A percentile compares a stretch with the other conserved stretches of the same genome.
Evolutionary conservation across 2,113 vertebrate genomes (phyloP).

Genomic region (Mellivora capensis): DNA sequence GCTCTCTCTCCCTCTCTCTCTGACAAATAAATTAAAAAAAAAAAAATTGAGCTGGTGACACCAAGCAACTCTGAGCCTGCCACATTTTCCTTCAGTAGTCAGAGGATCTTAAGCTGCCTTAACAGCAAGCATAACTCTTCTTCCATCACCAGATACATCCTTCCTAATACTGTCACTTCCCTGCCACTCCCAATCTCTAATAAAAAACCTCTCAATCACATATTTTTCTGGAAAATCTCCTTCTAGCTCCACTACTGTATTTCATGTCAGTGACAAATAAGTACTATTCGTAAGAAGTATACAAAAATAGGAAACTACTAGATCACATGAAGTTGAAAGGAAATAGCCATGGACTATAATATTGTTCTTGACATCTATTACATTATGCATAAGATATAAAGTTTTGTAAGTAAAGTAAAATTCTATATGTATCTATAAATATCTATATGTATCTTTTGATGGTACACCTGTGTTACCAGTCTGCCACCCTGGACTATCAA

Average conservation of each 20-base stretch:
- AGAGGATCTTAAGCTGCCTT: background rate
- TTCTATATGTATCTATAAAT: background rate
- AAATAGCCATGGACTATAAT: background rate
- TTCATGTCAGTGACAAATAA: background rate
- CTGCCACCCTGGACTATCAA: background rate
- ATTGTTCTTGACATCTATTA: background rate
- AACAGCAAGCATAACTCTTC: background rate
- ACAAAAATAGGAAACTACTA: constrained; percentile 24
- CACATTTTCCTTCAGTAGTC: background rate
- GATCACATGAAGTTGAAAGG: background rate
- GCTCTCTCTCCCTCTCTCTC: no score
- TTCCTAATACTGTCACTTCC: background rate
- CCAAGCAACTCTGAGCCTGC: background rate
- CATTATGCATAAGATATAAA: background rate
- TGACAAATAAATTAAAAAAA: no score
- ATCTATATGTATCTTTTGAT: background rate
- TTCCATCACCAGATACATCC: background rate
- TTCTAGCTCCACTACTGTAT: background rate
- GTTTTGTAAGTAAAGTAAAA: constrained; percentile 1
- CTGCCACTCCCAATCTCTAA: background rate
- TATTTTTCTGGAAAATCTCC: background rate
- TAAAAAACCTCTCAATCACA: constrained; percentile 18
- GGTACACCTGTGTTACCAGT: background rate
- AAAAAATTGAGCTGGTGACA: no score
- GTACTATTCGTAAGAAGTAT: background rate